phyloP scores from a whole-genome alignment of 2,888 invertebrate species.

The Argyra leucocephala region DNA sequence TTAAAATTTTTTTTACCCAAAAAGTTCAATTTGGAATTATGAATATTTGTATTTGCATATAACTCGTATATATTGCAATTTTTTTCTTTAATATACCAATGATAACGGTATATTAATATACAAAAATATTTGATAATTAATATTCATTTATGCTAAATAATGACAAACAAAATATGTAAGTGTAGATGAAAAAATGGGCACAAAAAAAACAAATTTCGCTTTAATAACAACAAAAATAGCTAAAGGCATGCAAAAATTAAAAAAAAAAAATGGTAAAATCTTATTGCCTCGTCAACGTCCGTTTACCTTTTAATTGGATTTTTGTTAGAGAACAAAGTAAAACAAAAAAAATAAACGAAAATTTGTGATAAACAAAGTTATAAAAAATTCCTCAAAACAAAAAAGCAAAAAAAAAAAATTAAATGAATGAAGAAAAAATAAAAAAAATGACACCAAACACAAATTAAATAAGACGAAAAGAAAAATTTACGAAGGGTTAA shows the following conservation, averaged over 20 bases:
- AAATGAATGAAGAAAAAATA: background rate
- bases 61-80: no score
- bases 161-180: background rate
- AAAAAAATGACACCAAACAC: no score
- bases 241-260: background rate
- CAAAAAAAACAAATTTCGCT: background rate
- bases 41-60: no score
- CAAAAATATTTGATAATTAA: background rate
- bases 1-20: no score
- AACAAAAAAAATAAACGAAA: background rate
- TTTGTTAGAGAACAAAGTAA: background rate
- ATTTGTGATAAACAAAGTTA: background rate
- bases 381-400: background rate
- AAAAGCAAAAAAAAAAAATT: background rate
- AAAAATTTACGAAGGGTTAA: no score
- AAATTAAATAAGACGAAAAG: no score
- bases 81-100: no score
- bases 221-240: background rate
- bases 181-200: background rate
- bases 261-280: background rate
- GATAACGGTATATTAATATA: background rate
- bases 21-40: no score
- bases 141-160: constrained; percentile 6
- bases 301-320: constrained; percentile 4
- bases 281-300: constrained; percentile 1